Evolutionary conservation across 1,140 invertebrate species (phyloP), one percentile per base, ranked within the genome.

Genomic region (Meteorus sp.): DNA sequence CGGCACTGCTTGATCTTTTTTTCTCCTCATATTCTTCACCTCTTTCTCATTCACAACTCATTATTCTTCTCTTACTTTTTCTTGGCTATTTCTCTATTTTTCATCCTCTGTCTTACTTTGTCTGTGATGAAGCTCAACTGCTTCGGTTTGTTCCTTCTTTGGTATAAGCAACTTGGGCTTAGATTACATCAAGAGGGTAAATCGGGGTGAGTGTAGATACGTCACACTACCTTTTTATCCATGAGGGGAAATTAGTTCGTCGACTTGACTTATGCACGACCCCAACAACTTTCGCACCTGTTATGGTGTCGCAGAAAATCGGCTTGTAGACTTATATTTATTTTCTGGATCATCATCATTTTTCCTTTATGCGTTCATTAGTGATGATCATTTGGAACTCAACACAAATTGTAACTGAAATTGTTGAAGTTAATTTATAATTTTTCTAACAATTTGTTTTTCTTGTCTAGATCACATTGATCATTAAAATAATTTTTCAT

Each of bases 1-100:
- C 70, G 74, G 74, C 73, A 73, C 73, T 71, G 72, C 74, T 77
- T 77, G 76, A 77, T 76, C 74, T 75, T 67, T 70, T 61, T 62
- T 65, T 69, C 54, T 63, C 60, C 66, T 60, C 48, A 58, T 59
- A 51, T 66, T 52, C 47, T 63, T 63, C 66, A 52, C 59, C 66
- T 68, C 69, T 53, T 56, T 61, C 47, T 35, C 19, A 43, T 33
- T 45, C 27, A n/a, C 9, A 51, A 53, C 19, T 29, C 56, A 41
- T 54, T 60, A 47, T 41, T 50, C 31, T 19, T 13, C 22, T 35
- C 19, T 19, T 37, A 9, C 51, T 56, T 25, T 25, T n/a, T n/a
- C 52, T 48, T 25, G 9, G 29, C 37, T 13, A 13, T 15, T 27
- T 23, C 43, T 33, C 39, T 19, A 7, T 19, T 45, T 31, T 29